Percentiles rank a stretch among this genome's conserved stretches.
phyloP scores from a whole-genome alignment of 2,888 invertebrate species.

The Rhamnusium bicolor region DNA sequence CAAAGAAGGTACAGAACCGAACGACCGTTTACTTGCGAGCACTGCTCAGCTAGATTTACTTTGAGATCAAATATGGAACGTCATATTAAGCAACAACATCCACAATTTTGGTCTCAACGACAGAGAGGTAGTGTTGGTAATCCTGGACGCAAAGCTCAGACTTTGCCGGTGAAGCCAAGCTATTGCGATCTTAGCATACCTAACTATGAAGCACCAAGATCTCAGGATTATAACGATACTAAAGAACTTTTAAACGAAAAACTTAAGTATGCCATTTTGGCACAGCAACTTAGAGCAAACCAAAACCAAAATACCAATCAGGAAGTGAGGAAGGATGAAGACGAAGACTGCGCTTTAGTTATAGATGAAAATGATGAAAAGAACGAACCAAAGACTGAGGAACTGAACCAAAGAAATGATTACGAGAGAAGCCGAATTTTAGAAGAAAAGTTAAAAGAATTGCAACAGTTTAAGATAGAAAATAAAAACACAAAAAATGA shows the following conservation, averaged over 20 bases:
- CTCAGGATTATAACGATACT: conserved; percentile 60
- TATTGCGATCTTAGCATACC: conserved; percentile 64
- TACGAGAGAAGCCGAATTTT: conserved; percentile 56
- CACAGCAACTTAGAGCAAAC: conserved; percentile 78
- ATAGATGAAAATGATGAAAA: conserved; percentile 78
- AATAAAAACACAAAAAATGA: conserved; percentile 63
- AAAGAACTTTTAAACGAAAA: conserved; percentile 75
- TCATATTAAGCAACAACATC: conserved; percentile 95
- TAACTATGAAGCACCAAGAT: conserved; percentile 64
- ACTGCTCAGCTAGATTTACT: conserved; percentile 92
- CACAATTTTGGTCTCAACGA: conserved; percentile 89
- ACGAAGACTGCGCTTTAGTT: conserved; percentile 77
- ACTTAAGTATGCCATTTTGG: conserved; percentile 84
- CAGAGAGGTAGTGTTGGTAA: conserved; percentile 77
- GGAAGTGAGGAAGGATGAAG: conserved; percentile 74
- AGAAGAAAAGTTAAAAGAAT: conserved; percentile 60
- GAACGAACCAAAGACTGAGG: conserved; percentile 58
- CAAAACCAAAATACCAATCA: conserved; percentile 50
- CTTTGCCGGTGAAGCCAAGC: conserved; percentile 57
- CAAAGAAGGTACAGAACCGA: conserved; percentile 92
- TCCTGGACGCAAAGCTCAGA: conserved; percentile 72
- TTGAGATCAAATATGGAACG: conserved; percentile 95
- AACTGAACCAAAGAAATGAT: conserved; percentile 48
- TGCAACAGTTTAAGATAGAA: conserved; percentile 53
- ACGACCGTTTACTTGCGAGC: conserved; percentile 91